A percentile compares a stretch with the other conserved stretches of the same genome.
phyloP scores from a whole-genome alignment of 2,797 vertebrate genomes.

The Gallinago stenura region DNA sequence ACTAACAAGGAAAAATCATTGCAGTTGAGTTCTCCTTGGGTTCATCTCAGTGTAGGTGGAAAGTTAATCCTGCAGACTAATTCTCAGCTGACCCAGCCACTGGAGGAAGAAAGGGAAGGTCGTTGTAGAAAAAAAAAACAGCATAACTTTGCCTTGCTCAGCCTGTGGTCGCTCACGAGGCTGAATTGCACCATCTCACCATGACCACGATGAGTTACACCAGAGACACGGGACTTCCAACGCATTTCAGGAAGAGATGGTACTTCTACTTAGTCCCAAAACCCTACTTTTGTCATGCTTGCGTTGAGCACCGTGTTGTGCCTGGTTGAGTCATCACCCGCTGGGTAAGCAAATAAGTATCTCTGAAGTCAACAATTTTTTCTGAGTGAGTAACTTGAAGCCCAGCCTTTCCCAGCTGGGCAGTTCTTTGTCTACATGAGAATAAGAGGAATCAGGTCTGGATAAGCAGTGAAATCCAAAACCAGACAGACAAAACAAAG shows the following conservation, averaged over 20 bases:
- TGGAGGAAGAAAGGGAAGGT: not conserved
- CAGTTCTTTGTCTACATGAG: not conserved
- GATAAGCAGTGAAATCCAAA: not conserved
- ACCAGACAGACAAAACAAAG: rapidly evolving
- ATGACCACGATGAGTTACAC: rapidly evolving
- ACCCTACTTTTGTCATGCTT: rapidly evolving
- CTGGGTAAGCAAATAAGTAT: not conserved
- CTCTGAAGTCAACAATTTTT: not conserved
- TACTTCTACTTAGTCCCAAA: not conserved
- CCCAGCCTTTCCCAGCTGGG: not conserved
- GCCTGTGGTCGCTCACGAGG: not conserved
- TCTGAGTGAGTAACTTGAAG: not conserved
- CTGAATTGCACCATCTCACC: not conserved
- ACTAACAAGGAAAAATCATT: not conserved
- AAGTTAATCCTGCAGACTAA: not conserved
- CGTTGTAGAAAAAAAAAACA: not conserved
- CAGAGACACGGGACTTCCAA: rapidly evolving
- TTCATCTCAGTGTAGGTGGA: not conserved
- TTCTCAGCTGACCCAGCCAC: not conserved
- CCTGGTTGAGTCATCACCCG: rapidly evolving
- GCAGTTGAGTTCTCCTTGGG: not conserved
- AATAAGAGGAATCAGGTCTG: not conserved
- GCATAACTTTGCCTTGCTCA: not conserved
- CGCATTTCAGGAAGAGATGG: not conserved
- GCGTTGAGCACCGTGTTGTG: not conserved